phyloP scores from a whole-genome alignment of 2,113 vertebrate species.

The Nematolebias whitei region DNA sequence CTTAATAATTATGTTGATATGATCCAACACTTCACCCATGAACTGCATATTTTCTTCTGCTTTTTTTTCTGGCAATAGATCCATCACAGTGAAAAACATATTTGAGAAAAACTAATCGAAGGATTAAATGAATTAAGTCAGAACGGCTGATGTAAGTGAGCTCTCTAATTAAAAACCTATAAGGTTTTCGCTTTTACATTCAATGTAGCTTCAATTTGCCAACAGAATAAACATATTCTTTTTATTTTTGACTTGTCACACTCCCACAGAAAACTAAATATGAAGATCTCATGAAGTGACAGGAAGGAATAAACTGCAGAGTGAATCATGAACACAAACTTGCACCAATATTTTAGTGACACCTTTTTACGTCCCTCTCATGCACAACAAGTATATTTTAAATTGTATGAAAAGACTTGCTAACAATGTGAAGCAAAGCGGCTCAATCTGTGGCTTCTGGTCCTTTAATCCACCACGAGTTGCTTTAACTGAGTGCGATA shows the following conservation, averaged over 20 bases:
- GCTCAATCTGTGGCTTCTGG: constrained; percentile 1
- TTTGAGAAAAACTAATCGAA: not conserved
- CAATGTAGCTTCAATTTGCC: not conserved
- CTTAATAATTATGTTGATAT: too few relatives aligned
- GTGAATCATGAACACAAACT: not conserved
- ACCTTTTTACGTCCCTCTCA: too few relatives aligned
- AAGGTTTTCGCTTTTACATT: not conserved
- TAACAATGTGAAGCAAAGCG: not conserved
- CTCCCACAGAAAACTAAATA: not conserved
- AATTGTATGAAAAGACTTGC: too few relatives aligned
- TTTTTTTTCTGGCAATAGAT: too few relatives aligned
- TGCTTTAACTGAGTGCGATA: constrained; percentile 15
- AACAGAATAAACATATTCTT: not conserved
- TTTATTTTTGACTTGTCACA: not conserved
- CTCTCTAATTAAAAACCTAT: not conserved
- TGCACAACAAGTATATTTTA: too few relatives aligned
- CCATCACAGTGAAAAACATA: not conserved
- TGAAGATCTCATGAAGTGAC: not conserved
- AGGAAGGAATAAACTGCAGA: not conserved
- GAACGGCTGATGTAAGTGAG: not conserved
- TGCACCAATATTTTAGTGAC: too few relatives aligned
- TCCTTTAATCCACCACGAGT: not conserved
- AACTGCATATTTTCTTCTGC: too few relatives aligned
- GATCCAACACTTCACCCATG: too few relatives aligned
- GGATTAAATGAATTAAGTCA: not conserved